Conservation (phyloP, 2,797 vertebrate genomes). For the Varecia variegata region DNA sequence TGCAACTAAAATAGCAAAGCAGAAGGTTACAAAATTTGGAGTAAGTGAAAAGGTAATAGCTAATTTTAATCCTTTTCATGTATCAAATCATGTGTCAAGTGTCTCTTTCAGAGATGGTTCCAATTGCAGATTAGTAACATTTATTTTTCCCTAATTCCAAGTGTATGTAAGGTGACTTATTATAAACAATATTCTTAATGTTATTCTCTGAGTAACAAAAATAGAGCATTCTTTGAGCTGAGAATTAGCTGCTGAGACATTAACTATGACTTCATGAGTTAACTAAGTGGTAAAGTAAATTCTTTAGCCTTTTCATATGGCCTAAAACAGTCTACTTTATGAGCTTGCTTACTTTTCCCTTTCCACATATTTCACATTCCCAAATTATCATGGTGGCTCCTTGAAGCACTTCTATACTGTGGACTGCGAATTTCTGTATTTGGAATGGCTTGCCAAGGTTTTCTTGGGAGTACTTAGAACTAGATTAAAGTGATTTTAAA, state of each 20-base stretch:
- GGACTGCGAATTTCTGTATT: neutral
- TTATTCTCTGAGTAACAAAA: neutral
- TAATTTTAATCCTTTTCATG: constrained; percentile 15
- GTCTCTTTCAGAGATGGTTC: neutral
- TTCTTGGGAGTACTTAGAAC: neutral
- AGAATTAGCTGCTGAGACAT: neutral
- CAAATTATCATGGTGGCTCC: neutral
- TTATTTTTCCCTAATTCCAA: neutral
- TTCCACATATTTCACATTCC: neutral
- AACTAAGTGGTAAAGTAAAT: neutral
- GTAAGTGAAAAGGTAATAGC: constrained; percentile 96
- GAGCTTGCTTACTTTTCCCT: neutral
- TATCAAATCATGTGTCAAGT: neutral
- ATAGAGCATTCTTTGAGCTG: neutral
- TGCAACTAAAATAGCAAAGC: constrained; percentile 95
- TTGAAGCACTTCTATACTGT: neutral
- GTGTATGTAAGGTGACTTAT: neutral
- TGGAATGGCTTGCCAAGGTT: neutral
- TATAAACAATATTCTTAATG: neutral
- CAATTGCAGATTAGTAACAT: neutral
- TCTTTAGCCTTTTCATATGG: neutral
- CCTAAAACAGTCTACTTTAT: neutral
- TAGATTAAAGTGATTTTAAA: neutral
- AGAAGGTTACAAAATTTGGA: constrained; percentile 98
- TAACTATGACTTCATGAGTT: neutral